Conservation (phyloP, 2,797 vertebrate genomes). For the Synanceia verrucosa region DNA sequence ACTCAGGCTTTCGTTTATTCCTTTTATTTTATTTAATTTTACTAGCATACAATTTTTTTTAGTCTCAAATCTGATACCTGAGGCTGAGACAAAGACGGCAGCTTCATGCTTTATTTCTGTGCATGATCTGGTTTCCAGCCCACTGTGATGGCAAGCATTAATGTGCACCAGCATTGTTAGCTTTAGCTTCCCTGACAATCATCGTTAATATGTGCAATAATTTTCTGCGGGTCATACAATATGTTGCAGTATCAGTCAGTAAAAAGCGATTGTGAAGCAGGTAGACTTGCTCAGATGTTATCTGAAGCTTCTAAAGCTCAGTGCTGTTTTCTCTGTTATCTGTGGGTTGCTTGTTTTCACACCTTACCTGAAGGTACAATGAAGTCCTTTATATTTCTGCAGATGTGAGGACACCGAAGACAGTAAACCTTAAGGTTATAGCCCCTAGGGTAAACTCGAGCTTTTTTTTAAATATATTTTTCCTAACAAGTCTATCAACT, state of each 20-base stretch:
- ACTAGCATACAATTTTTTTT: not conserved
- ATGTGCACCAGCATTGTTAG: slow-evolving; percentile 21
- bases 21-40: slow-evolving; percentile 19
- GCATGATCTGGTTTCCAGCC: slow-evolving; percentile 44
- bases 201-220: slow-evolving; percentile 17
- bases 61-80: not conserved
- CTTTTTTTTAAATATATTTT: slow-evolving; percentile 61
- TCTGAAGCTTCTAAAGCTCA: slow-evolving; percentile 25
- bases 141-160: slow-evolving; percentile 54
- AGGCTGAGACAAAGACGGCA: not conserved
- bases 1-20: not conserved
- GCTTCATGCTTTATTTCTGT: slow-evolving; percentile 8
- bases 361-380: slow-evolving; percentile 77
- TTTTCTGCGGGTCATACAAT: not conserved
- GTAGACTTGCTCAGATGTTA: slow-evolving; percentile 11
- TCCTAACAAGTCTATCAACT: slow-evolving; percentile 73
- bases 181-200: slow-evolving; percentile 13
- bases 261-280: not conserved
- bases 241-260: not conserved
- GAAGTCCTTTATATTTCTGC: slow-evolving; percentile 88
- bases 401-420: slow-evolving; percentile 91
- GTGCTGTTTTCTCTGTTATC: slow-evolving; percentile 37
- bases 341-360: slow-evolving; percentile 50
- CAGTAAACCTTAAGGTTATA: slow-evolving; percentile 87
- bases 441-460: slow-evolving; percentile 87